Percentiles rank a stretch among this genome's conserved stretches.
Evolutionary conservation across 2,797 vertebrate species (phyloP).

Genomic region (Setipinna tenuifilis): DNA sequence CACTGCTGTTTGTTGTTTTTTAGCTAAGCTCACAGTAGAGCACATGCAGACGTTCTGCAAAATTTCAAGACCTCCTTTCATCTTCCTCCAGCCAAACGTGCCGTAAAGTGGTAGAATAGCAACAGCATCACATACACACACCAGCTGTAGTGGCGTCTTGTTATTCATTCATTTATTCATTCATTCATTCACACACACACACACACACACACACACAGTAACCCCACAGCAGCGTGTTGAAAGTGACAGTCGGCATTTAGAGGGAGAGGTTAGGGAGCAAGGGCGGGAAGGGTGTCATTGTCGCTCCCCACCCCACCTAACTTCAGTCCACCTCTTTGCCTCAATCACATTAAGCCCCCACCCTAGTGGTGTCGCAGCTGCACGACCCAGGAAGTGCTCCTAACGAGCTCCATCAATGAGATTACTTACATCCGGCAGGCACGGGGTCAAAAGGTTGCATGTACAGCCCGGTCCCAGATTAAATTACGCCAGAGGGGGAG

Average conservation of each 20-base stretch:
- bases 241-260: neutral
- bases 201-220: neutral
- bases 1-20: neutral
- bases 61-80: neutral
- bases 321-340: slow-evolving; percentile 24
- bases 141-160: neutral
- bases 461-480: slow-evolving; percentile 70
- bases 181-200: neutral
- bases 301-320: neutral
- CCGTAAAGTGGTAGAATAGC: neutral
- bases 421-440: slow-evolving; percentile 73
- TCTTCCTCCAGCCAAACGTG: neutral
- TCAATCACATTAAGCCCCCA: slow-evolving; percentile 67
- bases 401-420: slow-evolving; percentile 77
- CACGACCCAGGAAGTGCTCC: slow-evolving; percentile 60
- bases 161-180: neutral
- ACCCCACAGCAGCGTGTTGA: slow-evolving; percentile 13
- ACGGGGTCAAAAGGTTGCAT: slow-evolving; percentile 68
- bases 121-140: neutral
- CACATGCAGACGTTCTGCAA: neutral
- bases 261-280: slow-evolving; percentile 2
- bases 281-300: slow-evolving; percentile 10
- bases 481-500: slow-evolving; percentile 69
- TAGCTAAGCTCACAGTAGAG: neutral
- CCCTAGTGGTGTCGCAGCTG: slow-evolving; percentile 64